phyloP scores from a whole-genome alignment of 2,888 invertebrate genomes.

The Catocala nupta region DNA sequence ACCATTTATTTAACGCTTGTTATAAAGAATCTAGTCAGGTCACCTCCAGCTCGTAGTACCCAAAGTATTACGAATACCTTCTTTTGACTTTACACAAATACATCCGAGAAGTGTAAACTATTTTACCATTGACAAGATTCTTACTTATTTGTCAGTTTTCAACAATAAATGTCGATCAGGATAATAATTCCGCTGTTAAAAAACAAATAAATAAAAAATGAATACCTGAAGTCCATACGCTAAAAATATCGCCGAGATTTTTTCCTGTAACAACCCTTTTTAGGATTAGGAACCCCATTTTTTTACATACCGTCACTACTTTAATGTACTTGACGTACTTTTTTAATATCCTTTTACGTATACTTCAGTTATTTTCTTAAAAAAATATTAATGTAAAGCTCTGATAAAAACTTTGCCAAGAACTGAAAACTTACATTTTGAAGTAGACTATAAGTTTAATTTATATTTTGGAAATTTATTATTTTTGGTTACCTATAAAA shows the following conservation, averaged over 20 bases:
- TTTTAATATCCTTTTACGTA: conserved; percentile 33
- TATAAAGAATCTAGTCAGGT: too few relatives aligned
- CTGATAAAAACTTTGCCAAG: too few relatives aligned
- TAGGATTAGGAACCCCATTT: conserved; percentile 60
- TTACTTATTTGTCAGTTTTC: conserved; percentile 4
- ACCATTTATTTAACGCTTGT: too few relatives aligned
- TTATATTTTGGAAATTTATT: too few relatives aligned
- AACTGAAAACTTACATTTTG: too few relatives aligned
- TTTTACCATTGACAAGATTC: conserved; percentile 2
- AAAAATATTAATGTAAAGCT: not conserved
- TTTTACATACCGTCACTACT: conserved; percentile 50
- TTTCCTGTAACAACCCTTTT: conserved; percentile 67
- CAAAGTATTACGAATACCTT: too few relatives aligned
- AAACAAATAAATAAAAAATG: conserved; percentile 31
- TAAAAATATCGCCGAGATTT: conserved; percentile 51
- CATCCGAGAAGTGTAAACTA: not conserved
- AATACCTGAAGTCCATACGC: conserved; percentile 43
- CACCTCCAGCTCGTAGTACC: too few relatives aligned
- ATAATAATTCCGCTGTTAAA: conserved; percentile 7
- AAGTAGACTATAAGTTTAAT: too few relatives aligned
- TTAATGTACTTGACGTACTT: conserved; percentile 41
- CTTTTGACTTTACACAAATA: too few relatives aligned
- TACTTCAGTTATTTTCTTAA: conserved; percentile 26
- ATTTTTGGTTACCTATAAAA: too few relatives aligned
- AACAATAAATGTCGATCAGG: conserved; percentile 18